Evolutionary conservation across 2,797 vertebrate species (phyloP).

Genomic region (Fratercula arctica): DNA sequence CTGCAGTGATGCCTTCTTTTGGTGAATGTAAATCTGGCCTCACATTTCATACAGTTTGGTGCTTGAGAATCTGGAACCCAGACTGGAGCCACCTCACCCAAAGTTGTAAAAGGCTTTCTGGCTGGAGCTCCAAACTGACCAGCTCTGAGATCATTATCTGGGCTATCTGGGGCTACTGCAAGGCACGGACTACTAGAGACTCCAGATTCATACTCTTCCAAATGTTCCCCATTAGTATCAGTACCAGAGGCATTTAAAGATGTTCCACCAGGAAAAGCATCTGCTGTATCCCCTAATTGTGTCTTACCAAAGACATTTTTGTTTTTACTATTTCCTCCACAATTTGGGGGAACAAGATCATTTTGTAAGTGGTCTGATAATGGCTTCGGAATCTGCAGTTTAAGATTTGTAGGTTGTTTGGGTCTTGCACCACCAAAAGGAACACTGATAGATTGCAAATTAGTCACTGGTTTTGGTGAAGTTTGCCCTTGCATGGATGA

Average conservation of each 20-base stretch:
- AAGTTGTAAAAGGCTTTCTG: conserved; percentile 83
- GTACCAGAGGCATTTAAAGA: conserved; percentile 68
- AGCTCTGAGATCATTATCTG: conserved; percentile 95
- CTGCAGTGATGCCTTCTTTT: conserved; percentile 97
- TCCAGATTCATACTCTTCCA: conserved; percentile 78
- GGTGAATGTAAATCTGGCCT: conserved; percentile 96
- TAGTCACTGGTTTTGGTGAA: conserved; percentile 77
- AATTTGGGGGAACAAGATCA: conserved; percentile 80
- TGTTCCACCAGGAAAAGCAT: conserved; percentile 66
- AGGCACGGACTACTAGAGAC: conserved; percentile 78
- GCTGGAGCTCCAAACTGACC: conserved; percentile 85
- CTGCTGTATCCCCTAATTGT: conserved; percentile 71
- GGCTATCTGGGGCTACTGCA: conserved; percentile 85
- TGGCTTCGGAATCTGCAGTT: conserved; percentile 93
- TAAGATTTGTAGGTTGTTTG: conserved; percentile 94
- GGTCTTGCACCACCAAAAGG: conserved; percentile 94
- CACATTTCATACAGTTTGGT: conserved; percentile 96
- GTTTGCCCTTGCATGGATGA: conserved; percentile 73
- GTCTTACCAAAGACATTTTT: conserved; percentile 85
- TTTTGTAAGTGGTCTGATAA: conserved; percentile 89
- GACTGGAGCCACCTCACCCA: conserved; percentile 92
- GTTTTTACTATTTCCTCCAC: conserved; percentile 84
- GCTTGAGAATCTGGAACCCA: conserved; percentile 97
- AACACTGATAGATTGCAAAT: conserved; percentile 86
- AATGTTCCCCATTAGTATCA: conserved; percentile 76